These are phyloP conservation scores for Cancer borealis DNA, from an alignment of 2,888 invertebrate species.

Conservation along the genomic window DNA sequence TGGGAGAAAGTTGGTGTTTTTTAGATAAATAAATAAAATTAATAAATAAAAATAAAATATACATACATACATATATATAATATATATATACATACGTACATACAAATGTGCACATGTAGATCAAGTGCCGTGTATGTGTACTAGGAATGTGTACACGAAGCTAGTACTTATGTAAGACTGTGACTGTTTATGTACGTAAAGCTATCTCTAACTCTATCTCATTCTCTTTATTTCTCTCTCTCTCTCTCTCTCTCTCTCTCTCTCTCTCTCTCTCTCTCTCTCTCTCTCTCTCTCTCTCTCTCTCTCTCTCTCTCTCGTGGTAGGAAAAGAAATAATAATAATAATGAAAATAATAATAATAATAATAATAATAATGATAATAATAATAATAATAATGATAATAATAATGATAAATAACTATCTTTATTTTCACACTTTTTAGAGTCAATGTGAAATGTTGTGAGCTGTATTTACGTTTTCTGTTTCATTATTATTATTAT, in stretches of 20 bases:
- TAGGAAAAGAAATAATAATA: not conserved
- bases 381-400: not conserved
- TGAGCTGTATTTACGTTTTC: not conserved
- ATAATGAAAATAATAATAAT: not conserved
- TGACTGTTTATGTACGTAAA: not conserved
- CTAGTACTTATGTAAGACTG: not conserved
- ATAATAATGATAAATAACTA: not conserved
- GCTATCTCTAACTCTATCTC: not conserved
- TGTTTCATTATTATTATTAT: not conserved
- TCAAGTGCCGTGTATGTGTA: not conserved
- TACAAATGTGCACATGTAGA: not conserved
- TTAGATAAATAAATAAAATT: not conserved
- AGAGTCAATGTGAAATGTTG: not conserved
- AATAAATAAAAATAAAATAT: not conserved
- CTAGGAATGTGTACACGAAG: not conserved
- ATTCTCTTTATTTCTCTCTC: not conserved
- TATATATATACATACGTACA: not conserved
- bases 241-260: constrained; percentile 41
- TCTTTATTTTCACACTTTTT: not conserved
- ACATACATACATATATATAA: not conserved
- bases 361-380: not conserved
- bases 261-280: constrained; percentile 26
- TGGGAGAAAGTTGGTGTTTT: not conserved
- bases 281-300: constrained; percentile 8
- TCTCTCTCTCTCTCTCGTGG: constrained; percentile 26